These are phyloP conservation scores for Rosalia funebris DNA, from an alignment of 2,888 invertebrate species.

Conservation along the genomic window DNA sequence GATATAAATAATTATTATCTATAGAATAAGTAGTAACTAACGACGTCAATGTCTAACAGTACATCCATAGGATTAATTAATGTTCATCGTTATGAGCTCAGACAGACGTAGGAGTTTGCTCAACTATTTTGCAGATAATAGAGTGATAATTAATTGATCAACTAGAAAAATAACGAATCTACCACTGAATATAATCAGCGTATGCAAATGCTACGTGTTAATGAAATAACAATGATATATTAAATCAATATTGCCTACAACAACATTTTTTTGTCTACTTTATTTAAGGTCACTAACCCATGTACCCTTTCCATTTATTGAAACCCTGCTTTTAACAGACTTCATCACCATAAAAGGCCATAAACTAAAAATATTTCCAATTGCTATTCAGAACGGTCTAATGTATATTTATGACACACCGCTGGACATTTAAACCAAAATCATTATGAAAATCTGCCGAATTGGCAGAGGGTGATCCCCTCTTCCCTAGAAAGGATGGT, in stretches of 20 bases:
- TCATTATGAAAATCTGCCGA: neutral
- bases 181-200: slow-evolving; percentile 1
- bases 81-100: too few relatives aligned
- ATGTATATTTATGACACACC: neutral
- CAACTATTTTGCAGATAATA: slow-evolving; percentile 6
- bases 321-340: neutral
- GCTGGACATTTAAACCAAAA: neutral
- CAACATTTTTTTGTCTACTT: too few relatives aligned
- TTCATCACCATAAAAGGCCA: neutral
- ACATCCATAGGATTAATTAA: too few relatives aligned
- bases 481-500: neutral
- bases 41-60: too few relatives aligned
- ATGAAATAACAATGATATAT: too few relatives aligned
- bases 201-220: too few relatives aligned
- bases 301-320: neutral
- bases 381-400: neutral
- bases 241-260: too few relatives aligned
- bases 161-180: slow-evolving; percentile 15
- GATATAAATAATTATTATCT: too few relatives aligned
- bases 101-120: too few relatives aligned
- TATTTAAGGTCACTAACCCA: neutral
- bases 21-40: too few relatives aligned
- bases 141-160: slow-evolving; percentile 22
- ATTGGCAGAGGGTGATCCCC: neutral
- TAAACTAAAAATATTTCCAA: neutral